A percentile compares a stretch with the other conserved stretches of the same genome.
phyloP scores from a whole-genome alignment of 1,140 invertebrate genomes.

The Sinella curviseta region DNA sequence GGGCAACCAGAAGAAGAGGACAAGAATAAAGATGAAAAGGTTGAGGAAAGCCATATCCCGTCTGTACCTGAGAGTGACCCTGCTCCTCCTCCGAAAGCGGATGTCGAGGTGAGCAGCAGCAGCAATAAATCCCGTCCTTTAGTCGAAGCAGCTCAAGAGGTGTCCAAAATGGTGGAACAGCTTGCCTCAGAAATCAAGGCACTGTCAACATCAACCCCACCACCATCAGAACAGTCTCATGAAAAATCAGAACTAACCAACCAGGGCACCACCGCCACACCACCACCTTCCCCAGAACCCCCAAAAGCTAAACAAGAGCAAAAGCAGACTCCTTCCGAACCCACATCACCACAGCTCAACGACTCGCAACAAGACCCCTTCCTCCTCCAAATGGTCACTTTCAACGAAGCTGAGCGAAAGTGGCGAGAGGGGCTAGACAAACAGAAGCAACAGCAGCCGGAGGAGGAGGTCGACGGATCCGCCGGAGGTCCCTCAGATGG shows the following conservation, averaged over 20 bases:
- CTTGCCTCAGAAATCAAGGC: conserved; percentile 24
- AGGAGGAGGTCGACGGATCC: background rate
- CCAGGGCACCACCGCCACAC: conserved; percentile 48
- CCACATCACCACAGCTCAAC: conserved; percentile 1
- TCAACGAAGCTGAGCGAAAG: conserved; percentile 42
- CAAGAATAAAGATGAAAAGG: conserved; percentile 29
- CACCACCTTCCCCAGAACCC: conserved; percentile 44
- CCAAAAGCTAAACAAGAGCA: background rate
- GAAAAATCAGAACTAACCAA: conserved; percentile 46
- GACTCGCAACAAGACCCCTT: conserved; percentile 19
- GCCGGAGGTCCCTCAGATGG: background rate
- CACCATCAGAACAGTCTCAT: background rate
- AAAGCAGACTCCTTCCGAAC: background rate
- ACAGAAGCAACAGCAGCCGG: conserved; percentile 18
- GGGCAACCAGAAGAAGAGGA: background rate
- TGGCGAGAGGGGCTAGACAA: conserved; percentile 42
- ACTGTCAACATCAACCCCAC: background rate
- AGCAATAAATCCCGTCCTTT: conserved; percentile 1
- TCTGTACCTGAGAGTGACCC: conserved; percentile 12
- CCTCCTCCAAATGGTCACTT: conserved; percentile 28
- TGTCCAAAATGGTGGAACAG: conserved; percentile 30
- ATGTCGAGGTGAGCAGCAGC: background rate
- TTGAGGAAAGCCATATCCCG: conserved; percentile 28
- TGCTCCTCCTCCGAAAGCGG: background rate
- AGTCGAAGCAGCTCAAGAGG: conserved; percentile 31